Evolutionary conservation across 2,888 invertebrate genomes (phyloP).

Genomic region (Xylocampa areola): DNA sequence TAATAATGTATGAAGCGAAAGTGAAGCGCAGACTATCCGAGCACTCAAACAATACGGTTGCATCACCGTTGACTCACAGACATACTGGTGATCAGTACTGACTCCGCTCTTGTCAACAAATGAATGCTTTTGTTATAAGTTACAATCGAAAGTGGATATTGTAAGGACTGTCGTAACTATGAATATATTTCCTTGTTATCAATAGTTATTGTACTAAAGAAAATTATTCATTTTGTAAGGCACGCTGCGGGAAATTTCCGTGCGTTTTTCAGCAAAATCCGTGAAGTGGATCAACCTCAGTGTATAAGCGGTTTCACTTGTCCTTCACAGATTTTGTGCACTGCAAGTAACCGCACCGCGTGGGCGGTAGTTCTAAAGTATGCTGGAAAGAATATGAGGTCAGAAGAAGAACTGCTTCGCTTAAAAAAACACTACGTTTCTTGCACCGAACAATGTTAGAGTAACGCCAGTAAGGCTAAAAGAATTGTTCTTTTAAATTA

Average conservation of each 20-base stretch:
- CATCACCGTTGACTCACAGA: constrained; percentile 43
- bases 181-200: neutral
- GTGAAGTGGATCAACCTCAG: too few relatives aligned
- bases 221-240: neutral
- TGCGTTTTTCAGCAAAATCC: too few relatives aligned
- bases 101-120: constrained; percentile 25
- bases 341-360: too few relatives aligned
- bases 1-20: constrained; percentile 57
- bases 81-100: constrained; percentile 25
- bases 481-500: too few relatives aligned
- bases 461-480: too few relatives aligned
- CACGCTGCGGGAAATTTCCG: too few relatives aligned
- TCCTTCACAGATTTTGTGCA: too few relatives aligned
- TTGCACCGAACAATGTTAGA: too few relatives aligned
- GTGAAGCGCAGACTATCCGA: constrained; percentile 54
- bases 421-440: too few relatives aligned
- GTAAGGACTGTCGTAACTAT: constrained; percentile 22
- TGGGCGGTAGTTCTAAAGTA: too few relatives aligned
- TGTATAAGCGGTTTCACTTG: too few relatives aligned
- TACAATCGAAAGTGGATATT: constrained; percentile 37
- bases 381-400: neutral
- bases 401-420: too few relatives aligned
- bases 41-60: constrained; percentile 44
- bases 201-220: constrained; percentile 1
- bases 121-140: constrained; percentile 15